Evolutionary conservation across 2,888 invertebrate species (phyloP).

Genomic region (Melinopterus prodromus): DNA sequence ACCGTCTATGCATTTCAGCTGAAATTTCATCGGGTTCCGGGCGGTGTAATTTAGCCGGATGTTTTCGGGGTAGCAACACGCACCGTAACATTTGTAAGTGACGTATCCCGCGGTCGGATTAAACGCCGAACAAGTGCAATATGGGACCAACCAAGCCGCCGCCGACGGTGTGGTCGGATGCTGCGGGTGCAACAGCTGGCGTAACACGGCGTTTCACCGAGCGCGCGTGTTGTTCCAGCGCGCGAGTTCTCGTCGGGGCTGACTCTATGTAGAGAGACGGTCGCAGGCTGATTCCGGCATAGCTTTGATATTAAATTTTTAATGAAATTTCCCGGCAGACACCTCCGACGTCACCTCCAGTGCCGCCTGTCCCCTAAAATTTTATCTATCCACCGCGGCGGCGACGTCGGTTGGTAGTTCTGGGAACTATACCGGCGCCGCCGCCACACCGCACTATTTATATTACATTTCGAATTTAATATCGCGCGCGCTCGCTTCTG

Average conservation of each 20-base stretch:
- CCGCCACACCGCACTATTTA: constrained; percentile 19
- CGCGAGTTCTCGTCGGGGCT: not conserved
- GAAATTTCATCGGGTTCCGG: constrained; percentile 8
- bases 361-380: constrained; percentile 20
- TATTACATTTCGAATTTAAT: constrained; percentile 24
- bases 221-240: constrained; percentile 31
- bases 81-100: constrained; percentile 51
- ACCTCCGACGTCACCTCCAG: constrained; percentile 28
- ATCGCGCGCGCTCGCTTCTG: not conserved
- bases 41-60: constrained; percentile 40
- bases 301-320: constrained; percentile 52
- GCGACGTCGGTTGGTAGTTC: not conserved
- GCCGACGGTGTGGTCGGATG: constrained; percentile 43
- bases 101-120: constrained; percentile 49
- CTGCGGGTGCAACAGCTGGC: constrained; percentile 31
- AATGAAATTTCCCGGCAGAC: constrained; percentile 48
- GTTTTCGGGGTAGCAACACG: constrained; percentile 32
- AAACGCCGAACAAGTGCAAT: constrained; percentile 53
- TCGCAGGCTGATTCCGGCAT: constrained; percentile 36
- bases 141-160: constrained; percentile 50
- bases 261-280: not conserved
- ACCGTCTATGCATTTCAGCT: not conserved
- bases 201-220: constrained; percentile 34
- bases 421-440: constrained; percentile 6
- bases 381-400: constrained; percentile 15